Percentiles rank a stretch among this genome's conserved stretches.
These are phyloP conservation scores for Cephus spinipes DNA, from an alignment of 2,888 invertebrate genomes.

Conservation along the genomic window DNA sequence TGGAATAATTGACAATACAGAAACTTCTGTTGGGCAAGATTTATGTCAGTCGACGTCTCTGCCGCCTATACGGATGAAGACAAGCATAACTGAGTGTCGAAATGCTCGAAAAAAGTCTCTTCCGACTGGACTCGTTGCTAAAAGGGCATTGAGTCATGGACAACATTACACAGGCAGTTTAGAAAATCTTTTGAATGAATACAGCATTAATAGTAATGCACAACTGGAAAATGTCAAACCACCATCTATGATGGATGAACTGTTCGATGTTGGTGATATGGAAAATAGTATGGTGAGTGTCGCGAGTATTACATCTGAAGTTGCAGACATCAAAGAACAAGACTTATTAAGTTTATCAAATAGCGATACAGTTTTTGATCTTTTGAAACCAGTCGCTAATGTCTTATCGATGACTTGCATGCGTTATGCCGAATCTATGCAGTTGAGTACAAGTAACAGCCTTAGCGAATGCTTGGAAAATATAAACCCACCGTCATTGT, in stretches of 20 bases:
- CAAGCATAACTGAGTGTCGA: conserved; percentile 27
- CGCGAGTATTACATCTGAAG: conserved; percentile 84
- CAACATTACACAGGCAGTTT: conserved; percentile 70
- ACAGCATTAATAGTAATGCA: conserved; percentile 70
- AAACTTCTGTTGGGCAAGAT: conserved; percentile 37
- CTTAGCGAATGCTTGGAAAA: conserved; percentile 75
- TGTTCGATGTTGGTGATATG: conserved; percentile 72
- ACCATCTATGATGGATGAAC: conserved; percentile 83
- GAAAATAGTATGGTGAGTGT: conserved; percentile 87
- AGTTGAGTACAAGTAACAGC: conserved; percentile 65
- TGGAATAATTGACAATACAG: conserved; percentile 43
- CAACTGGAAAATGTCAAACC: conserved; percentile 87
- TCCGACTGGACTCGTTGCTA: conserved; percentile 78
- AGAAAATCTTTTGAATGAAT: conserved; percentile 73
- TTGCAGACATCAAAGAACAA: conserved; percentile 72
- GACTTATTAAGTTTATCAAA: conserved; percentile 62
- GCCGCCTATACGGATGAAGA: conserved; percentile 40
- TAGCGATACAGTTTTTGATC: conserved; percentile 69
- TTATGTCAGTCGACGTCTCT: conserved; percentile 49
- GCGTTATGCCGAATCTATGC: conserved; percentile 57
- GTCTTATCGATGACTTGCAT: conserved; percentile 66
- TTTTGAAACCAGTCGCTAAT: conserved; percentile 71
- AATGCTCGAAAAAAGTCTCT: conserved; percentile 74
- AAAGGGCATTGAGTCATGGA: conserved; percentile 76
- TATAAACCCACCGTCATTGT: conserved; percentile 79